phyloP scores from a whole-genome alignment of 1,140 invertebrate genomes.

The Drosophila busckii region DNA sequence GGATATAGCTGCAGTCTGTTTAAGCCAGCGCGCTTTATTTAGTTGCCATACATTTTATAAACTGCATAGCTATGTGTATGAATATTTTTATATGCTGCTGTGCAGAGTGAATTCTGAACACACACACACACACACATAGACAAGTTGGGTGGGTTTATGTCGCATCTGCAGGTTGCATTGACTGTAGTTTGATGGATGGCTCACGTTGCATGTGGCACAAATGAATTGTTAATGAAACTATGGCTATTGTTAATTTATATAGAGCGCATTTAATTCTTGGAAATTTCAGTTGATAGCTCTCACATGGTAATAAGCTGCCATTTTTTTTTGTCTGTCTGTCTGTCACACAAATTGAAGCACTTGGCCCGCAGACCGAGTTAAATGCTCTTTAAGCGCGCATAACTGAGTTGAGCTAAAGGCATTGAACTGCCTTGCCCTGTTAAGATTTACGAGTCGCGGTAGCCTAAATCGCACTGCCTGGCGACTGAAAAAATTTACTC shows the following conservation, averaged over 20 bases:
- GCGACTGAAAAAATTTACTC: too few relatives aligned
- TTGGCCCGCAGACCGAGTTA: constrained; percentile 1
- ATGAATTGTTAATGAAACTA: constrained; percentile 24
- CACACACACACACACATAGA: too few relatives aligned
- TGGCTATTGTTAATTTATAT: constrained; percentile 1
- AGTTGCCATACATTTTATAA: too few relatives aligned
- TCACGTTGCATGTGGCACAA: constrained; percentile 4
- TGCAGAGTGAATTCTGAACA: too few relatives aligned
- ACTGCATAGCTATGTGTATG: too few relatives aligned
- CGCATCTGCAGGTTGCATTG: constrained; percentile 30
- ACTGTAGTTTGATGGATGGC: constrained; percentile 27
- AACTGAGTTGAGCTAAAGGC: neutral
- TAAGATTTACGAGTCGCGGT: constrained; percentile 11
- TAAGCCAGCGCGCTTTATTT: too few relatives aligned
- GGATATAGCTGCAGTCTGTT: too few relatives aligned
- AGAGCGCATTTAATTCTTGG: constrained; percentile 13
- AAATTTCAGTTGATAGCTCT: constrained; percentile 12
- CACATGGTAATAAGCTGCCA: neutral
- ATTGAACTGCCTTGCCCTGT: too few relatives aligned
- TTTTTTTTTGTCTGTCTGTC: too few relatives aligned
- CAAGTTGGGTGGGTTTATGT: too few relatives aligned
- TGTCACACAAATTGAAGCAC: neutral
- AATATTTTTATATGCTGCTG: too few relatives aligned
- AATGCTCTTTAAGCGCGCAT: neutral
- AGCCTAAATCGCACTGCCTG: too few relatives aligned